Evolutionary conservation across 1,140 invertebrate species (phyloP), one percentile per base, ranked within the genome.

Genomic region (Achroia grisella): DNA sequence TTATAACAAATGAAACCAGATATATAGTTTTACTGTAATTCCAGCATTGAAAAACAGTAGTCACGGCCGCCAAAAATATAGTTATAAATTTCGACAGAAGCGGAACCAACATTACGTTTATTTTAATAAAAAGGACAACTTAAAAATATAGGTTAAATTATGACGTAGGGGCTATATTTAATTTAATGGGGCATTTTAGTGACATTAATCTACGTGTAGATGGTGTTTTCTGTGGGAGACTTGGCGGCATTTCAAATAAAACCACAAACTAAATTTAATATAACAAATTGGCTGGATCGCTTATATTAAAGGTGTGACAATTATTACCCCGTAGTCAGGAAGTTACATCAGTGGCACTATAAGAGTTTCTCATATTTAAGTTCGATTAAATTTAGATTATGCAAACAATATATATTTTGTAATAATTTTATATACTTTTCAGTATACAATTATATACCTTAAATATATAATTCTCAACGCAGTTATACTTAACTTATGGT

Each of bases 161-260:
- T 72, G 62, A 71, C 65, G 69, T 66, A 61, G 43, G 43, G 54
- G 48, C 59, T 77, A 72, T 75, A 57, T 75, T 68, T 58, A 57
- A 62, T 68, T 77, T 72, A 71, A 76, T 71, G 59, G 62, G 54
- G 40, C 60, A 65, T 71, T 72, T 40, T 72, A 53, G 62, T 76
- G 70, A 76, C 71, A 75, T 72, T 70, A 66, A 76, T 72, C 59
- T 52, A 55, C 58, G 62, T 62, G 54, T 66, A 67, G 57, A 71
- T 69, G 52, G 54, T 71, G 58, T 47, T 72, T 49, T 61, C 49
- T 61, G 48, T 52, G 40, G 56, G 62, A 61, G 52, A 66, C 61
- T 81, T 78, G 77, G 77, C 77, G 69, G 45, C 62, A 64, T 71
- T 77, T 81, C 77, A 81, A 78, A 74, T 69, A 58, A 29, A 53